A percentile compares a stretch with the other conserved stretches of the same genome.
Conservation (phyloP, 1,140 invertebrate genomes). For the Trichonephila clavata region DNA sequence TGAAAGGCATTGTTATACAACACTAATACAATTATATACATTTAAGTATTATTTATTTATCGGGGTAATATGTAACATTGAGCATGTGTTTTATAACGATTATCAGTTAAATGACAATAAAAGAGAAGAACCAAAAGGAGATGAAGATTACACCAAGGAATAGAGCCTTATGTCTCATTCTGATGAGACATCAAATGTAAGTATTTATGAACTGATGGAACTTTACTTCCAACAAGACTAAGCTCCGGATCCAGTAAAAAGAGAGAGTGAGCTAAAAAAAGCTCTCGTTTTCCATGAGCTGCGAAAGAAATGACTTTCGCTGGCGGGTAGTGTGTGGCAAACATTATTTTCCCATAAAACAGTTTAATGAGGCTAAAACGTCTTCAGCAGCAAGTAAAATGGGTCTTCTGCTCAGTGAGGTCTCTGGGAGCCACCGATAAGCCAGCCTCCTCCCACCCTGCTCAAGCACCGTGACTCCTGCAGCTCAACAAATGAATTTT, state of each 20-base stretch:
- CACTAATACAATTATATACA: too few species aligned
- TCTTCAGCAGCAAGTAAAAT: constrained; percentile 64
- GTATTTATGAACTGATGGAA: background rate
- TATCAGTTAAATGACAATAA: background rate
- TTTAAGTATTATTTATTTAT: background rate
- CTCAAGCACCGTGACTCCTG: constrained; percentile 68
- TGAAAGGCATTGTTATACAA: too few species aligned
- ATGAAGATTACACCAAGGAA: constrained; percentile 4
- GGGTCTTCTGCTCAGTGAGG: constrained; percentile 38
- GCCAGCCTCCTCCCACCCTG: constrained; percentile 42
- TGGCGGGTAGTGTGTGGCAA: constrained; percentile 18
- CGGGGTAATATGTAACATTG: background rate
- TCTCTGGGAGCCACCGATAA: constrained; percentile 71
- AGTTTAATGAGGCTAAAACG: constrained; percentile 72
- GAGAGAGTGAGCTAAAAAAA: background rate
- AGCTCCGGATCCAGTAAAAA: background rate
- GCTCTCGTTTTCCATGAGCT: background rate
- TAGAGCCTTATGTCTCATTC: constrained; percentile 1
- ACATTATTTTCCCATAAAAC: constrained; percentile 75
- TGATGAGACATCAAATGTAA: constrained; percentile 25
- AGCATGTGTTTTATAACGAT: background rate
- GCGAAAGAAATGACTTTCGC: constrained; percentile 17
- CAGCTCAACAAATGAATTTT: constrained; percentile 76
- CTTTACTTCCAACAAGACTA: background rate
- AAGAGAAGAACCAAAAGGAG: background rate